These are phyloP conservation scores for Drosophila greeni DNA, from an alignment of 2,888 invertebrate species.

Conservation along the genomic window DNA sequence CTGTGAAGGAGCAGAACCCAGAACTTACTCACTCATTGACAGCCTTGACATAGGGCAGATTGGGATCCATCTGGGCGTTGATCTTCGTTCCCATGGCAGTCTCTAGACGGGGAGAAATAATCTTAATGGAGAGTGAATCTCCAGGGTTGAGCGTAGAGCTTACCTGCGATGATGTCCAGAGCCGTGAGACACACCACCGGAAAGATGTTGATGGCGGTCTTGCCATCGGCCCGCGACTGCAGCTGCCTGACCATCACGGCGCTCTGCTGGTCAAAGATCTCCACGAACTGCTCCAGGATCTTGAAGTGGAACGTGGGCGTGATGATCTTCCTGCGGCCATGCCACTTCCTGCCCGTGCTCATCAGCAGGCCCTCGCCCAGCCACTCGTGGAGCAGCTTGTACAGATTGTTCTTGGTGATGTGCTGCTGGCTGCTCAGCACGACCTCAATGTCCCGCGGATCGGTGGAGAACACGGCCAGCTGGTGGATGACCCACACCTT, in stretches of 20 bases:
- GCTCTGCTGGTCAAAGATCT: conserved; percentile 84
- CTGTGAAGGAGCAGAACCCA: background rate
- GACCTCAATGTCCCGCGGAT: conserved; percentile 80
- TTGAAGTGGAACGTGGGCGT: conserved; percentile 88
- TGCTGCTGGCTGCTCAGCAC: conserved; percentile 72
- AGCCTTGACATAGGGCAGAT: conserved; percentile 85
- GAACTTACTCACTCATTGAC: conserved; percentile 82
- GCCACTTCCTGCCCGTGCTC: conserved; percentile 82
- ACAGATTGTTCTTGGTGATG: conserved; percentile 70
- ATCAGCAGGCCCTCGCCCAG: conserved; percentile 75
- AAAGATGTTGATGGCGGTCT: conserved; percentile 80
- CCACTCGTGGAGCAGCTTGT: conserved; percentile 71
- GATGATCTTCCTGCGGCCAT: conserved; percentile 83
- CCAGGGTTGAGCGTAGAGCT: background rate
- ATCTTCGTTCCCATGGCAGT: conserved; percentile 76
- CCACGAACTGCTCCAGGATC: conserved; percentile 86
- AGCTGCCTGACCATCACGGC: conserved; percentile 81
- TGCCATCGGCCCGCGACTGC: conserved; percentile 77
- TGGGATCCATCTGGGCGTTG: conserved; percentile 81
- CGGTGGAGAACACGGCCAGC: conserved; percentile 77
- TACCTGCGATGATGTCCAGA: conserved; percentile 81
- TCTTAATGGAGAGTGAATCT: too few relatives aligned
- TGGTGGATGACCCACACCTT: conserved; percentile 79
- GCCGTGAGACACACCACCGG: conserved; percentile 82
- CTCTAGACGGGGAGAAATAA: conserved; percentile 47